Evolutionary conservation across 1,140 invertebrate genomes (phyloP).

Genomic region (Penaeus japonicus): DNA sequence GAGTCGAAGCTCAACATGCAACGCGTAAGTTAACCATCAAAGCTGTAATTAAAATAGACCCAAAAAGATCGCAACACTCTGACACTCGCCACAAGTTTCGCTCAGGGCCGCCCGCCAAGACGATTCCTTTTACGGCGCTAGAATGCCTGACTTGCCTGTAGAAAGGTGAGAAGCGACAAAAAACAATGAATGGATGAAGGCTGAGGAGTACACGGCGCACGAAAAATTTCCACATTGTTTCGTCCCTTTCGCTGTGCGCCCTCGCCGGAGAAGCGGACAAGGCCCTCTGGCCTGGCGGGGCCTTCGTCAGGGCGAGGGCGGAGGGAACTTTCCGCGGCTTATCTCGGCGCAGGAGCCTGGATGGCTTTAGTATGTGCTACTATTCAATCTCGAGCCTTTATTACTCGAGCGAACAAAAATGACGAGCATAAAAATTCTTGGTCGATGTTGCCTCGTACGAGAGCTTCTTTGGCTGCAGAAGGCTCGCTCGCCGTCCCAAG

Average conservation of each 20-base stretch:
- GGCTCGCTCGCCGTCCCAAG: background rate
- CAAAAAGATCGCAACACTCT: background rate
- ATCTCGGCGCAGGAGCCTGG: background rate
- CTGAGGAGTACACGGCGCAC: background rate
- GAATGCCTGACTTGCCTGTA: conserved; percentile 1
- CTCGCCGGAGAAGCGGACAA: background rate
- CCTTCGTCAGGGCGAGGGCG: background rate
- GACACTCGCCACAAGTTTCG: background rate
- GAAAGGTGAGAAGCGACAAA: conserved; percentile 6
- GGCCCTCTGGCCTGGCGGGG: background rate
- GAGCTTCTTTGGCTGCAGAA: background rate
- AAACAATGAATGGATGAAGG: conserved; percentile 13
- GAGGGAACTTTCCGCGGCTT: background rate
- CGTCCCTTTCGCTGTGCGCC: background rate
- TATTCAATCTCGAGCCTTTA: too few relatives aligned
- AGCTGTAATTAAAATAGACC: background rate
- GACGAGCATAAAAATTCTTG: background rate
- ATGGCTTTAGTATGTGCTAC: background rate
- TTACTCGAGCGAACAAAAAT: background rate
- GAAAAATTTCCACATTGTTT: background rate
- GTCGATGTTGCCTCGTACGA: background rate
- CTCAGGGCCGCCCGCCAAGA: background rate
- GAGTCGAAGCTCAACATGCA: background rate
- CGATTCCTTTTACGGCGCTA: background rate
- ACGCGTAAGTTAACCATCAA: background rate